Base-by-base conservation (phyloP, 2,888 invertebrate genomes). In the Tetranychus piercei region DNA sequence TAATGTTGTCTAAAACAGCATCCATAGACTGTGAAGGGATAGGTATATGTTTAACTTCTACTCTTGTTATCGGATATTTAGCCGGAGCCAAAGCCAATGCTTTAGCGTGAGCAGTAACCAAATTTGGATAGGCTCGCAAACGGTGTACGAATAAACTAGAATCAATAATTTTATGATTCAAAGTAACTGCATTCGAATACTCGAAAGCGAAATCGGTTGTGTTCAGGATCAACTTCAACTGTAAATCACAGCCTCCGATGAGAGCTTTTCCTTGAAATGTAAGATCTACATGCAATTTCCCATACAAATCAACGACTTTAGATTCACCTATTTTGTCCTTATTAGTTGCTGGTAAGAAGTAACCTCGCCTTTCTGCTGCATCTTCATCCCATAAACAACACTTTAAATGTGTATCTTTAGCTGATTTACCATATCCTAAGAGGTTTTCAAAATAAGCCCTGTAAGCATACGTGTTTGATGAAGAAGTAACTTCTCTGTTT, bases 391-490 rank as follows among this genome's bases (percentile, higher is more conserved):
- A 45, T 20, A 20, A 20, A 20, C 69, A 20, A 69, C 69, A 6
- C 22, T 18, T 5, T 18, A 74, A 1, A 44, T 74, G 64, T 44
- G 74, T 43, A 44, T 70, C 18, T 2, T 69, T 74, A 22, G 74
- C 69, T 34, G 34, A 11, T 6, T 23, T 9, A 1, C 20, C n/a
- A 70, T 44, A 44, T 15, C 45, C 45, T 15, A 69, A 23, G 3
- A 74, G 22, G 15, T 22, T 15, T 44, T 74, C 74, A 5, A 44
- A 18, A 20, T 74, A 74, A 0, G 74, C 66, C 15, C 66, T 22
- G 15, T 67, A 74, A 43, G 74, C 66, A 22, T 74, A 74, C 11
- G n/a, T 44, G 1, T 18, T 8, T 3, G 66, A 15, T 1, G 69
- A 34, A 11, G 22, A 20, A 6, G 69, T 67, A 1, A 67, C 44